Conservation (phyloP, 1,140 invertebrate genomes). For the Globodera rostochiensis region DNA sequence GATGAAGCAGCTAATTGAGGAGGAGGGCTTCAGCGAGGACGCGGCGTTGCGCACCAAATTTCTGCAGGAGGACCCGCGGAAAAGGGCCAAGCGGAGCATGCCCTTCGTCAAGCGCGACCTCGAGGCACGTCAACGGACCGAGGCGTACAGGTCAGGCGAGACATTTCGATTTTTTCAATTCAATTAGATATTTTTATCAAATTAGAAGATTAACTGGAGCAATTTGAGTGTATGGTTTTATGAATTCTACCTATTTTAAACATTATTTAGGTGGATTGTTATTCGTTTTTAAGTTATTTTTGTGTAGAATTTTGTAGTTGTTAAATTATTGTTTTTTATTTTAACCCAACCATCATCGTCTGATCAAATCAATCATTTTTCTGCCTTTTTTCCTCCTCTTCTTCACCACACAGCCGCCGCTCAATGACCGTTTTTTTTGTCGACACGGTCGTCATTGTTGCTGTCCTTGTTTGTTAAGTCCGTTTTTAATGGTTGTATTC, state of each 20-base stretch:
- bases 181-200: no score
- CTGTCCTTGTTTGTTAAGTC: not conserved
- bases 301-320: no score
- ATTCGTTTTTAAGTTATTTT: no score
- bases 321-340: no score
- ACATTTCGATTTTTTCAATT: not conserved
- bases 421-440: not conserved
- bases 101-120: slow-evolving; percentile 80
- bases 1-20: slow-evolving; percentile 89
- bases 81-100: slow-evolving; percentile 40
- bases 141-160: slow-evolving; percentile 69
- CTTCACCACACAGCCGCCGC: not conserved
- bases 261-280: no score
- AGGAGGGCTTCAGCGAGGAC: slow-evolving; percentile 83
- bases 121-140: slow-evolving; percentile 88
- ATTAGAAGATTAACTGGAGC: no score
- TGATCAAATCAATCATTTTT: slow-evolving; percentile 1
- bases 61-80: slow-evolving; percentile 69
- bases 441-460: not conserved
- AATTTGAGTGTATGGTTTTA: no score
- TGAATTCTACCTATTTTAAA: no score
- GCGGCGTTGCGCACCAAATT: slow-evolving; percentile 79
- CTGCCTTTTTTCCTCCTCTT: not conserved
- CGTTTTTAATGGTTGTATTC: not conserved
- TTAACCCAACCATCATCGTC: no score